phyloP scores from a whole-genome alignment of 2,113 vertebrate genomes.

The Amphilophus citrinellus region DNA sequence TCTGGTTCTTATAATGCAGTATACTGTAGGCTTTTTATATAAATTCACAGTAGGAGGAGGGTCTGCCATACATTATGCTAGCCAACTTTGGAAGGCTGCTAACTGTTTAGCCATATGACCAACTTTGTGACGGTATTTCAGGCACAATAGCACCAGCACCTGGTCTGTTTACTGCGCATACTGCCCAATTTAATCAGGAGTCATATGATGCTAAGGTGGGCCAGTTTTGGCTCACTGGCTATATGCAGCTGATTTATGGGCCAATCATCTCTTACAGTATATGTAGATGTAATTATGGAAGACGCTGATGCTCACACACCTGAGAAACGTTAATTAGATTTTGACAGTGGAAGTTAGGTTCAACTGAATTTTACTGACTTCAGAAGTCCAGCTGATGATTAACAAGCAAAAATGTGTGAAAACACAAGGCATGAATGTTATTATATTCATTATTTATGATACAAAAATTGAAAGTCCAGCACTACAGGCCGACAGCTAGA shows the following conservation, averaged over 20 bases:
- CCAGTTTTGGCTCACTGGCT: background rate
- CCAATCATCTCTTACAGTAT: background rate
- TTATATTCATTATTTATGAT: background rate
- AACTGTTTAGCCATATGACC: conserved; percentile 17
- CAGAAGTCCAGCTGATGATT: background rate
- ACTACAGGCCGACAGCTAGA: background rate
- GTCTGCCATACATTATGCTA: background rate
- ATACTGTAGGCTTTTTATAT: background rate
- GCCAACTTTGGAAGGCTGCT: background rate
- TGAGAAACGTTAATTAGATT: background rate
- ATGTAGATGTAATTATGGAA: background rate
- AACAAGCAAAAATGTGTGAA: background rate
- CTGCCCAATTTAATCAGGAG: background rate
- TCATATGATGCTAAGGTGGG: background rate
- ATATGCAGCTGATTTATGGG: background rate
- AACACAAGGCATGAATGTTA: background rate
- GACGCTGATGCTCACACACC: background rate
- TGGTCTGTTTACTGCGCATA: background rate
- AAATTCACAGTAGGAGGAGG: background rate
- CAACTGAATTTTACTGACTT: background rate
- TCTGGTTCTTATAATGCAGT: background rate
- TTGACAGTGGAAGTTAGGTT: background rate
- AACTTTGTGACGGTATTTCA: background rate
- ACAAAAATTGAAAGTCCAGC: fast-evolving
- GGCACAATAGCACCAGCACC: background rate